phyloP scores from a whole-genome alignment of 2,888 invertebrate species.

The Nymphalis urticae region DNA sequence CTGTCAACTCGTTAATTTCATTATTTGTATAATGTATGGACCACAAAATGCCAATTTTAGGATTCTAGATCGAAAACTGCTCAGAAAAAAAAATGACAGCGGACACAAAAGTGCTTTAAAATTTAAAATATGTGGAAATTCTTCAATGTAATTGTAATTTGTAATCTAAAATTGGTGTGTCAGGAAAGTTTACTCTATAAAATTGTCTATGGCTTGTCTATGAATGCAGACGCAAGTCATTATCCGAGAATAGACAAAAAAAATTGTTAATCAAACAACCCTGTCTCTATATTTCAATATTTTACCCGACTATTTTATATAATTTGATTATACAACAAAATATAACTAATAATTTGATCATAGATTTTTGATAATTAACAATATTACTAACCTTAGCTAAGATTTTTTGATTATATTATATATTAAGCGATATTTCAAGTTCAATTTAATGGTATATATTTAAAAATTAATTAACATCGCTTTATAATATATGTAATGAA shows the following conservation, averaged over 20 bases:
- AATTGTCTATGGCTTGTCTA: conserved; percentile 56
- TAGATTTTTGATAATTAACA: no score
- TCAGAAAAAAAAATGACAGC: conserved; percentile 44
- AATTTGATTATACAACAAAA: background rate
- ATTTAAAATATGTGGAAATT: conserved; percentile 27
- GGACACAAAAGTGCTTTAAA: conserved; percentile 44
- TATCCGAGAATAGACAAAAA: conserved; percentile 7
- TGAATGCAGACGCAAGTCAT: conserved; percentile 35
- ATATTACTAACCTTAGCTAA: no score
- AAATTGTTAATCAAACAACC: background rate
- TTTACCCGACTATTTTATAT: background rate
- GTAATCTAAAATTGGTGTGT: conserved; percentile 59
- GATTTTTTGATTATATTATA: no score
- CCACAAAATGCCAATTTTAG: conserved; percentile 71
- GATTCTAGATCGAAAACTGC: conserved; percentile 43
- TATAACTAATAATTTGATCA: no score
- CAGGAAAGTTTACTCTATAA: conserved; percentile 49
- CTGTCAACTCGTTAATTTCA: conserved; percentile 19
- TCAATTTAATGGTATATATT: no score
- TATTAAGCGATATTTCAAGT: no score
- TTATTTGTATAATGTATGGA: conserved; percentile 49
- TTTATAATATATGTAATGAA: no score
- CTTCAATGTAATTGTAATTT: conserved; percentile 28
- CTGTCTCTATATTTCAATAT: background rate
- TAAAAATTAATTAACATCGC: no score